Conservation (phyloP, 2,797 vertebrate species). For the Falco rusticolus region DNA sequence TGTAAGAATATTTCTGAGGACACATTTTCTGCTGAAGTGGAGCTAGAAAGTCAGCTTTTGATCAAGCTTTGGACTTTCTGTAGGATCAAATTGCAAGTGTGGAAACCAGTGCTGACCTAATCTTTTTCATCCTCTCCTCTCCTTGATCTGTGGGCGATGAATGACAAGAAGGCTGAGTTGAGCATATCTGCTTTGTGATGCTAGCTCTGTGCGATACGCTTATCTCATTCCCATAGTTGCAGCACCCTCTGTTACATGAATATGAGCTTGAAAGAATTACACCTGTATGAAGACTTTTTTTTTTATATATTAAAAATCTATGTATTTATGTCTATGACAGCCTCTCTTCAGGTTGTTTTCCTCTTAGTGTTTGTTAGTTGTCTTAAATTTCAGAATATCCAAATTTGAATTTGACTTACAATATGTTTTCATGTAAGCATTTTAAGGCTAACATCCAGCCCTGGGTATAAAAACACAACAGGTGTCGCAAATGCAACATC, state of each 20-base stretch:
- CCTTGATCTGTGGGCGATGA: background rate
- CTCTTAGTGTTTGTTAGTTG: background rate
- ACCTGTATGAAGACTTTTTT: background rate
- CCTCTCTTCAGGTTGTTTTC: background rate
- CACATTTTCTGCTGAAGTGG: background rate
- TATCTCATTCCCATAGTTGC: fast-evolving
- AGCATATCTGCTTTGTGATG: background rate
- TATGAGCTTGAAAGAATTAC: background rate
- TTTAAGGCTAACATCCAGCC: background rate
- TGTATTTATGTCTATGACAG: background rate
- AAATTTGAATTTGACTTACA: background rate
- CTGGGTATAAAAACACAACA: background rate
- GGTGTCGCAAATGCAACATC: background rate
- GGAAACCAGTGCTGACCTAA: background rate
- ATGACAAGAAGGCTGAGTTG: background rate
- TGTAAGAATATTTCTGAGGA: background rate
- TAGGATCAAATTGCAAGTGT: background rate
- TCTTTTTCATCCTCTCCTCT: background rate
- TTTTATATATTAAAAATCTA: background rate
- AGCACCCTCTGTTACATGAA: background rate
- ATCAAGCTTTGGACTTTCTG: background rate
- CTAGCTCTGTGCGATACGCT: background rate
- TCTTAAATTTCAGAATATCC: background rate
- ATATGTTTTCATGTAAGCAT: background rate
- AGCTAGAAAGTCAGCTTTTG: background rate